Evolutionary conservation across 2,797 vertebrate species (phyloP), one percentile per base, ranked within the genome.

Genomic region (Sebastes trivittatus): DNA sequence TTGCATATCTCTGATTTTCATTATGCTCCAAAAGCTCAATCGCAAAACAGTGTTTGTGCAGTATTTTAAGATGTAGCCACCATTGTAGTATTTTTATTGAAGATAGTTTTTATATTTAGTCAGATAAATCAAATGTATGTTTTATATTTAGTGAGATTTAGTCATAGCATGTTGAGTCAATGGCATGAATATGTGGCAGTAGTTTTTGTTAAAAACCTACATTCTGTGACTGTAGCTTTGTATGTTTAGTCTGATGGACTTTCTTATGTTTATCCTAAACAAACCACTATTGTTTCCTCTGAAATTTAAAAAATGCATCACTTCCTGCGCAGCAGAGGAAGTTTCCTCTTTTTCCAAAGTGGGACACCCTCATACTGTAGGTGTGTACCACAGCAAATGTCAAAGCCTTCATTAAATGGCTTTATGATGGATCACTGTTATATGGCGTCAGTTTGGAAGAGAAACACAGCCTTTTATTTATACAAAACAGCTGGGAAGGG

Each of bases 251-350:
- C 34, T 52, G n/a, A 4, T 72, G 8, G 20, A 49, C 11, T 64
- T 38, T 55, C n/a, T 52, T 16, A 30, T 56, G 42, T 73, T 60
- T 16, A 63, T 20, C 22, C 38, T 25, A 30, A 76, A 74, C 56
- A 80, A 71, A 42, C 11, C 22, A 13, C 11, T 1, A 4, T 75
- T 60, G 81, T 77, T 84, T 82, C 42, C 32, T 69, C 25, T 61
- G 25, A 49, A 54, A 49, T 29, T 8, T 38, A 4, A 20, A 49
- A 78, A 78, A 55, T 30, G 56, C 49, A 22, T 27, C 22, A 69
- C 36, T 75, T 82, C 78, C 72, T 72, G 49, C 42, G 22, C 54
- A 59, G 64, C 67, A 67, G 60, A 72, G 62, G 78, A 62, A 55
- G 72, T 36, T 59, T 79, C 38, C 29, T 75, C 62, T 30, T 18